phyloP scores from a whole-genome alignment of 2,797 vertebrate species.

The Gobionotothen gibberifrons region DNA sequence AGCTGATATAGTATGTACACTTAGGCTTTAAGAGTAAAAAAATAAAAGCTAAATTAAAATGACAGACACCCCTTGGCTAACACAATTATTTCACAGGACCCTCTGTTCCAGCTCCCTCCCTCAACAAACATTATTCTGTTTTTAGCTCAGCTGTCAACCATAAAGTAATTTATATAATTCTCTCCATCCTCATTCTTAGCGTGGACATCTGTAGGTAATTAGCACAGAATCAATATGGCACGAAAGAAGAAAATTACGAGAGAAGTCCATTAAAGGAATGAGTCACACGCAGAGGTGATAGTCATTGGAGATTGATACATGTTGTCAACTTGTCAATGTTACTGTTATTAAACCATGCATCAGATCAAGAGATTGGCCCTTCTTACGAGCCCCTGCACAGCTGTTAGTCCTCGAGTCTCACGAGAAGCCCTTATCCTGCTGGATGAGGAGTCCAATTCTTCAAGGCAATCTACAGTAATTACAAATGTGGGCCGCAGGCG shows the following conservation, averaged over 20 bases:
- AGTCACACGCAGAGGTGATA: slow-evolving; percentile 2
- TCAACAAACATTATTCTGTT: not conserved
- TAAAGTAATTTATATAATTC: slow-evolving; percentile 4
- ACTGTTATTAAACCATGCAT: slow-evolving; percentile 12
- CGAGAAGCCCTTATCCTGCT: slow-evolving; percentile 21
- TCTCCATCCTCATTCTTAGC: too few species aligned
- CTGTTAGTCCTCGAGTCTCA: slow-evolving; percentile 35
- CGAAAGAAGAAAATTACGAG: not conserved
- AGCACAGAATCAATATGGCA: slow-evolving; percentile 18
- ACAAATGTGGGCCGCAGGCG: slow-evolving; percentile 23
- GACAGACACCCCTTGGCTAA: not conserved
- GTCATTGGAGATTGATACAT: slow-evolving; percentile 4
- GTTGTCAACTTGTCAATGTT: slow-evolving; percentile 8
- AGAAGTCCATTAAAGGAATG: slow-evolving; percentile 23
- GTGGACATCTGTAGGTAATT: slow-evolving; percentile 13
- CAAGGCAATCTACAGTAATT: slow-evolving; percentile 61
- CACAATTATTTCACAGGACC: too few species aligned
- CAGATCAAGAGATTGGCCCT: not conserved
- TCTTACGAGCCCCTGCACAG: slow-evolving; percentile 23
- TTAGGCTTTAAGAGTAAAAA: not conserved
- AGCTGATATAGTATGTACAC: not conserved
- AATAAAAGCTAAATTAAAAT: not conserved
- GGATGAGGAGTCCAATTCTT: slow-evolving; percentile 39
- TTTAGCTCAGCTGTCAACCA: not conserved
- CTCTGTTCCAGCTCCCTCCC: not conserved